Percentiles rank a stretch among this genome's conserved stretches.
Conservation (phyloP, 2,888 invertebrate genomes). For the Blastobasis lacticolella region DNA sequence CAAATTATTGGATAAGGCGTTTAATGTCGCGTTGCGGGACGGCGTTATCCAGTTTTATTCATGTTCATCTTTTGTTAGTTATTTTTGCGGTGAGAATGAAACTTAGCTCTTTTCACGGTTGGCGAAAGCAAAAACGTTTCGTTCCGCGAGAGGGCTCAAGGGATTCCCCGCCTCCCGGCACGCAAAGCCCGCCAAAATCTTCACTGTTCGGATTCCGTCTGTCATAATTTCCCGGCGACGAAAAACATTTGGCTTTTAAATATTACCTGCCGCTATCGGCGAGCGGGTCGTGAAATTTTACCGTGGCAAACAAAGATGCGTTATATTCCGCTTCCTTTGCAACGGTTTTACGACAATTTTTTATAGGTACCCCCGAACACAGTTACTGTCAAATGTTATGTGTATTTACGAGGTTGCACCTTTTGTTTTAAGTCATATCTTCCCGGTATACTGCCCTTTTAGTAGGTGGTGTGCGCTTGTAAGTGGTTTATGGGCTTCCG, state of each 20-base stretch:
- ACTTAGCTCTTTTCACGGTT: conserved; percentile 10
- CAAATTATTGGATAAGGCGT: not conserved
- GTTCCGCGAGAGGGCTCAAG: conserved; percentile 46
- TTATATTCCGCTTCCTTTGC: conserved; percentile 14
- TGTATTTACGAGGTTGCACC: conserved; percentile 37
- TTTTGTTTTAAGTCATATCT: conserved; percentile 28
- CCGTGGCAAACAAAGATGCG: conserved; percentile 21
- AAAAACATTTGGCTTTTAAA: conserved; percentile 38
- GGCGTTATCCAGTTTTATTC: not conserved
- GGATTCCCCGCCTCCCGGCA: conserved; percentile 44
- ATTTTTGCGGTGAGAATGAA: conserved; percentile 17
- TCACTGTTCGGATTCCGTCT: conserved; percentile 49
- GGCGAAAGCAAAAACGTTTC: conserved; percentile 16
- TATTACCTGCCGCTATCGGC: conserved; percentile 15
- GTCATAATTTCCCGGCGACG: conserved; percentile 48
- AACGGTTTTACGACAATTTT: conserved; percentile 34
- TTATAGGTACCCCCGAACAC: conserved; percentile 23
- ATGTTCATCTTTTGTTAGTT: not conserved
- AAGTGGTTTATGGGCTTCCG: no score
- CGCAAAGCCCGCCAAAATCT: conserved; percentile 51
- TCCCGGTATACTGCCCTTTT: not conserved
- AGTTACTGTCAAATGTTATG: conserved; percentile 28
- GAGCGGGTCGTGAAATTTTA: conserved; percentile 30
- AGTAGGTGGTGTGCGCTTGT: no score
- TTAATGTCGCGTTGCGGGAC: no score